A percentile compares a stretch with the other conserved stretches of the same genome.
Evolutionary conservation across 2,888 invertebrate species (phyloP).

Genomic region (Andrena marginata): DNA sequence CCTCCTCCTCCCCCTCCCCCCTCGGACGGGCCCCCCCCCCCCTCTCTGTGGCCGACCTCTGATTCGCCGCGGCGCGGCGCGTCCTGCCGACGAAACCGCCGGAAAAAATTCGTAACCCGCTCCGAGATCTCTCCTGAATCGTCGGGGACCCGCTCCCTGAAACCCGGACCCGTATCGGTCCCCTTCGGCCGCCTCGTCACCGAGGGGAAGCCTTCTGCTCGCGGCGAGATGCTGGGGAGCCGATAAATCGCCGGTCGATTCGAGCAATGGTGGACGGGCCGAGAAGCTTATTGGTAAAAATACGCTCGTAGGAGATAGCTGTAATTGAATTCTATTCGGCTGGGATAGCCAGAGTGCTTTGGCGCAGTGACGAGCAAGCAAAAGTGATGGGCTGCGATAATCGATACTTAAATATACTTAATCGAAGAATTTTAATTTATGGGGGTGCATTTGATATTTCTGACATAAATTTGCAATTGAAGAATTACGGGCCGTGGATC

Average conservation of each 20-base stretch:
- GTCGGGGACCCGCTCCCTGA: constrained; percentile 8
- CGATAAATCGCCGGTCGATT: not conserved
- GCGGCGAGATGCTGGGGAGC: not conserved
- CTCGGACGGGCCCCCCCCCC: constrained; percentile 2
- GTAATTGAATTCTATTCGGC: no score
- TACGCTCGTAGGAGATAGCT: not conserved
- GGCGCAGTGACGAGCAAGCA: no score
- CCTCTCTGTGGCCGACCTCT: constrained; percentile 51
- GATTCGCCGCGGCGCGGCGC: constrained; percentile 52
- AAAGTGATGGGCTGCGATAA: no score
- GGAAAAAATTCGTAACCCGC: constrained; percentile 60
- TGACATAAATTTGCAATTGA: no score
- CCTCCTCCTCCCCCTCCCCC: constrained; percentile 49
- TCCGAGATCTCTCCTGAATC: constrained; percentile 27
- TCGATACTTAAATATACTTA: no score
- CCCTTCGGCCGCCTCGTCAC: constrained; percentile 2
- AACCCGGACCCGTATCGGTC: constrained; percentile 2
- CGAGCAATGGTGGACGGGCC: not conserved
- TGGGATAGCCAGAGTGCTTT: no score
- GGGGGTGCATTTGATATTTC: no score
- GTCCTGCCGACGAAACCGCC: constrained; percentile 52
- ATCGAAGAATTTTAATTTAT: no score
- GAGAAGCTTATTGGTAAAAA: not conserved
- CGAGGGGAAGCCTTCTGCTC: constrained; percentile 4
- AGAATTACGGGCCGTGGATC: no score